A percentile compares a stretch with the other conserved stretches of the same genome.
Evolutionary conservation across 2,797 vertebrate genomes (phyloP).

Genomic region (Zenarchopterus dispar): DNA sequence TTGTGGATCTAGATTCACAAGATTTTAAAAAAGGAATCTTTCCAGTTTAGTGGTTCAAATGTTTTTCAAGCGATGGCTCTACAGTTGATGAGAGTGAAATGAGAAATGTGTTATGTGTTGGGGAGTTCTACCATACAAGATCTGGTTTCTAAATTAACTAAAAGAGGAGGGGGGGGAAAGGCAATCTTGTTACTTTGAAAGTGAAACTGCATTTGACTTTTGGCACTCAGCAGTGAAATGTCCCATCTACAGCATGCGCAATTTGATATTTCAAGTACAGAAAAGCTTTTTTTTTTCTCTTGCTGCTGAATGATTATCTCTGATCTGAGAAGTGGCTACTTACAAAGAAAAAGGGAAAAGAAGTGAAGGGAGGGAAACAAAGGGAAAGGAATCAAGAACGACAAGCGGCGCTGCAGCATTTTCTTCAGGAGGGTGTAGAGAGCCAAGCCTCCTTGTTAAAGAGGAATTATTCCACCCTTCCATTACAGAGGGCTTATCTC

Average conservation of each 20-base stretch:
- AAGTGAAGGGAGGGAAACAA: constrained; percentile 2
- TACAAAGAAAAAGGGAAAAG: constrained; percentile 12
- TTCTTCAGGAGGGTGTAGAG: constrained; percentile 68
- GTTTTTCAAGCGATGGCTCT: constrained; percentile 2
- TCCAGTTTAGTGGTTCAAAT: constrained; percentile 29
- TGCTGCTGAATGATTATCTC: constrained; percentile 1
- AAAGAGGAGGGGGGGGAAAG: neutral
- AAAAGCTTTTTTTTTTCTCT: neutral
- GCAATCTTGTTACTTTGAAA: neutral
- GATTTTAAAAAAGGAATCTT: constrained; percentile 28
- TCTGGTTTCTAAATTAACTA: neutral
- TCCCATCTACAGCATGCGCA: neutral
- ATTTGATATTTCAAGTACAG: neutral
- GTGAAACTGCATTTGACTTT: neutral
- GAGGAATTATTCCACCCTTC: constrained; percentile 90
- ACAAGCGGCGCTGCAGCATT: constrained; percentile 51
- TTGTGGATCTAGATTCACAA: constrained; percentile 38
- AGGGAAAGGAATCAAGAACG: constrained; percentile 31
- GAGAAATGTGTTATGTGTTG: no score
- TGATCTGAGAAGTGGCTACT: constrained; percentile 21
- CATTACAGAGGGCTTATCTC: constrained; percentile 93
- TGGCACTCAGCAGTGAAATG: neutral
- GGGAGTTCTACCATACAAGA: no score
- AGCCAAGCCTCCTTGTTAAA: constrained; percentile 81
- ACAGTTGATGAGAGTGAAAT: neutral